Percentiles rank a stretch among this genome's conserved stretches.
These are phyloP conservation scores for Clarias platycephalus DNA, from an alignment of 2,797 vertebrate genomes.

Conservation along the genomic window DNA sequence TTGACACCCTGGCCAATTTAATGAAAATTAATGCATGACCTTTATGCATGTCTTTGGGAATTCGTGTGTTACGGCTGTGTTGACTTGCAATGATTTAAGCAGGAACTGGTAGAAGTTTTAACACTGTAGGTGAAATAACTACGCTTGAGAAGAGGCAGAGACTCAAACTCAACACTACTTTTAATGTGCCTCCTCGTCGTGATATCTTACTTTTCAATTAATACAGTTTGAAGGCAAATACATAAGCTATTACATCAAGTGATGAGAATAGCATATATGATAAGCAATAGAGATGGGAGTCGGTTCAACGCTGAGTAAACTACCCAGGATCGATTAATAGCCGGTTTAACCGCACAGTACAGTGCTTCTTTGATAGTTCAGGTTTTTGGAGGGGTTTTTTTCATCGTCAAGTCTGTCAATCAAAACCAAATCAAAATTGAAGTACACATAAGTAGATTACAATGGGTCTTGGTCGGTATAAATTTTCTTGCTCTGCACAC, in stretches of 20 bases:
- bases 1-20: constrained; percentile 44
- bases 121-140: not conserved
- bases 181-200: not conserved
- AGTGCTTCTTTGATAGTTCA: too few species aligned
- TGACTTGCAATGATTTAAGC: not conserved
- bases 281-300: not conserved
- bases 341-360: too few species aligned
- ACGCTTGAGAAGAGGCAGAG: not conserved
- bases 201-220: not conserved
- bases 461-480: too few species aligned
- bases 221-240: not conserved
- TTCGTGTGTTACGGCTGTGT: not conserved
- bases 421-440: too few species aligned
- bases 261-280: not conserved
- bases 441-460: too few species aligned
- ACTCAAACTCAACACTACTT: not conserved
- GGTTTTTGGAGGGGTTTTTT: too few species aligned
- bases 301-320: too few species aligned
- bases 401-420: too few species aligned
- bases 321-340: too few species aligned
- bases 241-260: not conserved
- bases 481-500: too few species aligned
- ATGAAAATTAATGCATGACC: constrained; percentile 10
- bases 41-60: not conserved
- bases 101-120: not conserved